A percentile compares a stretch with the other conserved stretches of the same genome.
These are phyloP conservation scores for Ceratosolen solmsi DNA, from an alignment of 1,140 invertebrate species.

Conservation along the genomic window DNA sequence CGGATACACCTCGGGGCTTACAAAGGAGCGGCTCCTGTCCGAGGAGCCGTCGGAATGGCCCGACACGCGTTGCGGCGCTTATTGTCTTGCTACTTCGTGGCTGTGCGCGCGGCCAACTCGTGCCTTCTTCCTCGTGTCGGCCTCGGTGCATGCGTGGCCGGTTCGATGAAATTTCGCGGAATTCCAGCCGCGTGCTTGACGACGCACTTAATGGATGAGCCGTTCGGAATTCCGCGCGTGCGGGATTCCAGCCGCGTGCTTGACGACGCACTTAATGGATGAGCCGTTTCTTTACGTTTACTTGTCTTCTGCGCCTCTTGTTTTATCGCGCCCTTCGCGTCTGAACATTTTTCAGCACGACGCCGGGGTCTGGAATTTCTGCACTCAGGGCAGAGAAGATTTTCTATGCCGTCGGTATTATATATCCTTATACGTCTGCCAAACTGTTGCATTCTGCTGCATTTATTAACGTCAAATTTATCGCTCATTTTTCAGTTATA, in stretches of 20 bases:
- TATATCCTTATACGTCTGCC: background rate
- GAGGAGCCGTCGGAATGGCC: background rate
- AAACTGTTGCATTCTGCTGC: background rate
- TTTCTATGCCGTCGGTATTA: no score
- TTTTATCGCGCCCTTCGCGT: background rate
- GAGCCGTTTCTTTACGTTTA: background rate
- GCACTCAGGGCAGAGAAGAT: background rate
- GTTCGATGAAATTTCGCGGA: no score
- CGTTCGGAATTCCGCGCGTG: constrained; percentile 1
- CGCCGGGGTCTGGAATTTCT: background rate
- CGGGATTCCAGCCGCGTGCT: background rate
- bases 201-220: constrained; percentile 16
- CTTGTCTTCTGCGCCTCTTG: background rate
- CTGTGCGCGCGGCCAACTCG: no score
- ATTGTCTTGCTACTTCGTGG: background rate
- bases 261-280: constrained; percentile 9
- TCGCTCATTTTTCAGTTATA: background rate
- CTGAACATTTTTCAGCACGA: background rate
- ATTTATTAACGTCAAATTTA: background rate
- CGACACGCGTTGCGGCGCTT: background rate
- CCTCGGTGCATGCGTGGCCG: no score
- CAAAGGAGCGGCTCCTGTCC: no score
- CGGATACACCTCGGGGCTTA: no score
- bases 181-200: background rate
- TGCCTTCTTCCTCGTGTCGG: background rate